These are phyloP conservation scores for Porphyrio hochstetteri DNA, from an alignment of 2,113 vertebrate genomes.

Conservation along the genomic window DNA sequence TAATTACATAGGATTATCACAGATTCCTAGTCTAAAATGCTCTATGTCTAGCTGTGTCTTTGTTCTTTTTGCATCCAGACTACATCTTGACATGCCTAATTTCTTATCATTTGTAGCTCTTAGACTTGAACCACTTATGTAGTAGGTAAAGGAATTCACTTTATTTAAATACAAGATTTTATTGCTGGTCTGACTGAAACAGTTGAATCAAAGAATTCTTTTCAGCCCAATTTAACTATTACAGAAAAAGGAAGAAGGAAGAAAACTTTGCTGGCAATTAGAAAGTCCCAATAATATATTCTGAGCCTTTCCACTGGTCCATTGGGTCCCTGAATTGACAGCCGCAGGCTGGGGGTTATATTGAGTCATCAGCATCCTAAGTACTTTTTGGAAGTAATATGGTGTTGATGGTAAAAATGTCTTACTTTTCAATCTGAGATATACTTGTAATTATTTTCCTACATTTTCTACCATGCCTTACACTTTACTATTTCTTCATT, in stretches of 20 bases:
- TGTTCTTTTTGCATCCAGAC: not conserved
- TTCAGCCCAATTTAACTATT: not conserved
- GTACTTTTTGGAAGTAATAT: not conserved
- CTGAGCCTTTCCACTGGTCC: not conserved
- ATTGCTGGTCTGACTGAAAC: not conserved
- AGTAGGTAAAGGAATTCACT: not conserved
- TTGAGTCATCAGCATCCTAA: not conserved
- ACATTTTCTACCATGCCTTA: not conserved
- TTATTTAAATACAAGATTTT: not conserved
- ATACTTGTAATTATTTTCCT: not conserved
- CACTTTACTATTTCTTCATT: not conserved
- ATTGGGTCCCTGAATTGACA: not conserved
- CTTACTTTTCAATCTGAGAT: not conserved
- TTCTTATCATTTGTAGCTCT: not conserved
- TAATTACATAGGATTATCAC: not conserved
- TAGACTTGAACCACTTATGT: not conserved
- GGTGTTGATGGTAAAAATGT: not conserved
- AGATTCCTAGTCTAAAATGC: not conserved
- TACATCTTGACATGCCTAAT: not conserved
- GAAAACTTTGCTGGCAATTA: not conserved
- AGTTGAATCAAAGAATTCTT: not conserved
- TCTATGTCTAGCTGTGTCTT: not conserved
- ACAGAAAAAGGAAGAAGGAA: not conserved
- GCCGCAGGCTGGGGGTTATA: rapidly evolving
- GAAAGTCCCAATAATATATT: not conserved